Evolutionary conservation across 64 coral and sea anemone genomes (phyloP).

Genomic region (Platygyra sinensis): DNA sequence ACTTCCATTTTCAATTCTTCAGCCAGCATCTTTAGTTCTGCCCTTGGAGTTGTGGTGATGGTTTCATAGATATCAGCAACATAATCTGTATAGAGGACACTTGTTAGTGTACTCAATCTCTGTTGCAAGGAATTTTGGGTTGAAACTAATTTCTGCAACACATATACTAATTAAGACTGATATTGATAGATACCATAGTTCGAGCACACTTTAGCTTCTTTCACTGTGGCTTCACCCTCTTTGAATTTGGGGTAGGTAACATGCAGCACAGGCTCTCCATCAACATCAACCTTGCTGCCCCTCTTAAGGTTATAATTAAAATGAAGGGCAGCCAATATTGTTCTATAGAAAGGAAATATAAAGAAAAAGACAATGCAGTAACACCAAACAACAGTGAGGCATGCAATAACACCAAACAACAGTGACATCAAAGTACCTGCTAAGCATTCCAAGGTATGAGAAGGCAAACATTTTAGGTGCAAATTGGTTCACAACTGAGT

Average conservation of each 20-base stretch:
- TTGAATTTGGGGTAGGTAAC: slow-evolving; percentile 3
- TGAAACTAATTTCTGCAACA: not conserved
- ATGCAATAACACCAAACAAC: too few species aligned
- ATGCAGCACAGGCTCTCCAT: not conserved
- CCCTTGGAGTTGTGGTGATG: too few species aligned
- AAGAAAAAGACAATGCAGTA: too few species aligned
- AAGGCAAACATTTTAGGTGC: not conserved
- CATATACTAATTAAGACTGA: not conserved
- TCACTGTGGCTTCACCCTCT: slow-evolving; percentile 6
- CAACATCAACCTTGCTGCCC: not conserved
- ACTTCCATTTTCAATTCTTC: too few species aligned
- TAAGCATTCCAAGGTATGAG: not conserved
- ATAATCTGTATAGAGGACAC: too few species aligned
- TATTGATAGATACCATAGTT: slow-evolving; percentile 28
- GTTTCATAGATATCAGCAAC: too few species aligned
- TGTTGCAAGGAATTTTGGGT: not conserved
- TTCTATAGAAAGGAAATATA: too few species aligned
- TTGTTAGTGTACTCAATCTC: too few species aligned
- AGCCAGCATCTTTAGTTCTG: too few species aligned
- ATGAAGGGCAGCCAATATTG: not conserved
- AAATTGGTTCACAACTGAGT: not conserved
- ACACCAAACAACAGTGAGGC: too few species aligned
- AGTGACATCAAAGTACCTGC: too few species aligned
- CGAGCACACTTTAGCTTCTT: slow-evolving; percentile 10
- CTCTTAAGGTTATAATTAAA: slow-evolving; percentile 20